Base-by-base conservation (phyloP, 1,140 invertebrate species). In the Aphelinus atriplicis region DNA sequence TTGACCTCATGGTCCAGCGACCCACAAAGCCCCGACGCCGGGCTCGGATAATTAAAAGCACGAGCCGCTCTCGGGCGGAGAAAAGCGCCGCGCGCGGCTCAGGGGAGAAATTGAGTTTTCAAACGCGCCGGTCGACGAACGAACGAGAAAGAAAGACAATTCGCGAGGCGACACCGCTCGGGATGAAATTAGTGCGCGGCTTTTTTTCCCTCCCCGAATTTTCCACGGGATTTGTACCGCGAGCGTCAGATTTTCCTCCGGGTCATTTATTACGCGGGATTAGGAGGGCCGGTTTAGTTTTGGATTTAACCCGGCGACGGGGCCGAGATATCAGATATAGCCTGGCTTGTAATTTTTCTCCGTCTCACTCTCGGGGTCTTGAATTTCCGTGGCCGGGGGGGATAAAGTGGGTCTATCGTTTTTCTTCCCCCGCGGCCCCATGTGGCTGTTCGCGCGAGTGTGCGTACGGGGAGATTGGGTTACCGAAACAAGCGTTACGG, bases 81-180 rank as follows among this genome's bases (percentile, higher is more conserved):
- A 26, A 65, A 53, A 53, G 50, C 57, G 3, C 45, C 7, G 10
- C 43, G n/a, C 7, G 7, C 53, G 43, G 61, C 62, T 67, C 51
- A 63, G 7, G 58, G 70, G 70, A 75, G 60, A 65, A 75, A 70
- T 74, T 67, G 46, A 68, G 72, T 62, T 73, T 62, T 62, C 72
- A 68, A 63, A 46, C 65, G 3, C 43, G 47, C 47, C 45, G n/a
- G 10, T 5, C 42, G 4, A 51, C 26, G 26, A 48, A 57, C 4
- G 10, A 68, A 10, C 43, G 7, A 0, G 7, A 58, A 66, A 60
- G 51, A 62, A 66, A 67, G 9, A 43, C 53, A 67, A 67, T 67
- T 67, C 26, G 26, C 26, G 26, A 26, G 26, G 26, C 26, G 26
- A 26, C 26, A 26, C 26, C 26, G 26, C 26, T 26, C 26, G 26